Conservation (phyloP, 1,140 invertebrate species). For the Philopotamus ludificatus region DNA sequence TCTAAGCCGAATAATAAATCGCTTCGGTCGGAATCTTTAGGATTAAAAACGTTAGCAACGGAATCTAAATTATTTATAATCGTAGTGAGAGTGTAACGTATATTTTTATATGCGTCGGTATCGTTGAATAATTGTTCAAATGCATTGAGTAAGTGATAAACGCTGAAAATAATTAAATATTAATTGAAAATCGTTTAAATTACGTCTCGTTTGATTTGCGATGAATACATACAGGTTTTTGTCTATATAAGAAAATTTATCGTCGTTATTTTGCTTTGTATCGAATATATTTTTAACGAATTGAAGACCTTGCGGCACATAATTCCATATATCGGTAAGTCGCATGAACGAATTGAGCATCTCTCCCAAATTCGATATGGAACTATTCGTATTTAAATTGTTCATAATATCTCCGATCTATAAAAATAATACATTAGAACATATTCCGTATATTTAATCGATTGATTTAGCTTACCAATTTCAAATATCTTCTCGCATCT, state of each 20-base stretch:
- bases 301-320: constrained; percentile 53
- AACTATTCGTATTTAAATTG: constrained; percentile 47
- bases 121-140: constrained; percentile 49
- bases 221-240: constrained; percentile 47
- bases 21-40: no score
- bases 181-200: no score
- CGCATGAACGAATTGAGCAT: constrained; percentile 51
- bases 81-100: no score
- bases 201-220: no score
- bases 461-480: constrained; percentile 47
- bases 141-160: constrained; percentile 46
- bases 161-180: constrained; percentile 43
- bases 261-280: constrained; percentile 34
- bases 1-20: no score
- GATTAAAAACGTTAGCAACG: no score
- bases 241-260: constrained; percentile 49
- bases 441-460: constrained; percentile 7
- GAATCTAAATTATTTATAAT: no score
- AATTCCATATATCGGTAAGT: constrained; percentile 51
- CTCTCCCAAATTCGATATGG: constrained; percentile 44
- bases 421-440: not conserved
- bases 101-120: constrained; percentile 47
- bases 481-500: constrained; percentile 50
- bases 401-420: constrained; percentile 49
- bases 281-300: constrained; percentile 17